These are phyloP conservation scores for Colletes gigas DNA, from an alignment of 1,140 invertebrate species.

Conservation along the genomic window DNA sequence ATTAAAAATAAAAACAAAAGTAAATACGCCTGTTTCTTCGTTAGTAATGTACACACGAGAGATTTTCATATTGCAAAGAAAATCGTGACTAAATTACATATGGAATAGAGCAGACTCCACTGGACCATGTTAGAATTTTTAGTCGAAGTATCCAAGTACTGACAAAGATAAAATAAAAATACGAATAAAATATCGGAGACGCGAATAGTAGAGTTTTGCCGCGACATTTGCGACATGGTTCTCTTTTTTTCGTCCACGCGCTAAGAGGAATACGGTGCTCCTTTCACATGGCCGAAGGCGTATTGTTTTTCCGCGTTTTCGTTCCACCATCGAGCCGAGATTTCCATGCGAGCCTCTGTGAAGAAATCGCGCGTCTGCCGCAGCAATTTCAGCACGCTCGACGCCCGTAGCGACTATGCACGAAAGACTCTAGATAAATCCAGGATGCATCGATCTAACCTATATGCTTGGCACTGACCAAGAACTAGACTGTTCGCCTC, in stretches of 20 bases:
- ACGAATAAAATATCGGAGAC: not conserved
- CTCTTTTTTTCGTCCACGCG: not conserved
- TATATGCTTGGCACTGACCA: not conserved
- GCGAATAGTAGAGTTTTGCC: not conserved
- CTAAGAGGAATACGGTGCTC: slow-evolving; percentile 1
- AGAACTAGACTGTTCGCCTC: slow-evolving; percentile 40
- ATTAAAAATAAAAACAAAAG: no score
- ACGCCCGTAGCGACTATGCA: not conserved
- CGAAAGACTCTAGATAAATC: slow-evolving; percentile 1
- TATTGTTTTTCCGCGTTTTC: slow-evolving; percentile 16
- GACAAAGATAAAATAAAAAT: no score
- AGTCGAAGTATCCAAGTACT: no score
- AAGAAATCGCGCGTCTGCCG: slow-evolving; percentile 21
- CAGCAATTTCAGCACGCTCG: not conserved
- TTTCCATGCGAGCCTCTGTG: not conserved
- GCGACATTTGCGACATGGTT: not conserved
- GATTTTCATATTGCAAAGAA: no score
- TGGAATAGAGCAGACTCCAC: no score
- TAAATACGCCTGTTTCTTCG: no score
- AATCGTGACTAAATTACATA: no score
- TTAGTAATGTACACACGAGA: no score
- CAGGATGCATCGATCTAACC: slow-evolving; percentile 17
- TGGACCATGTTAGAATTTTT: no score
- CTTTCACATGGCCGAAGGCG: slow-evolving; percentile 30
- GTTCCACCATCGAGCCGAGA: not conserved